phyloP scores from a whole-genome alignment of 2,113 vertebrate species.

The Urocynchramus pylzowi region DNA sequence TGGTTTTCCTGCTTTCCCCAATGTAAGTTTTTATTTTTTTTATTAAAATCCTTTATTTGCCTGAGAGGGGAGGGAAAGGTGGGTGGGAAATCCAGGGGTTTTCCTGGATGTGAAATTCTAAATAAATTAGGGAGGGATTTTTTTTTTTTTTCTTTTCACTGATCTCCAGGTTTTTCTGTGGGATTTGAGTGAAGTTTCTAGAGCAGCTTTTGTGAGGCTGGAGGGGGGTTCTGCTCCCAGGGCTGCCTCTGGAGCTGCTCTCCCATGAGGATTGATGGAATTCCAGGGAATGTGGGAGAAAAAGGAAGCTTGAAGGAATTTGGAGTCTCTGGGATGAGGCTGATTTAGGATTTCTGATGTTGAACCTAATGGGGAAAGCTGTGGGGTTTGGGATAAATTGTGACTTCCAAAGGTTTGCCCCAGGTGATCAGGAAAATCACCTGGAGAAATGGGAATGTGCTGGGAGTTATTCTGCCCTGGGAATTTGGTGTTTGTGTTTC shows the following conservation, averaged over 20 bases:
- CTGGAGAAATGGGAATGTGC: background rate
- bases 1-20: background rate
- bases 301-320: background rate
- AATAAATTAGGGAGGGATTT: background rate
- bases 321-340: background rate
- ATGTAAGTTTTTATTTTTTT: fast-evolving
- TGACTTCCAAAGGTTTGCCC: background rate
- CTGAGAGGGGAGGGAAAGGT: fast-evolving
- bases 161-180: background rate
- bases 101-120: background rate
- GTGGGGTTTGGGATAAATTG: fast-evolving
- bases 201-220: background rate
- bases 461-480: background rate
- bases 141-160: no score
- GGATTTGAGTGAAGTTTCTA: fast-evolving
- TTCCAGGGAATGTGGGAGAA: background rate
- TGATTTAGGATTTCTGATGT: fast-evolving
- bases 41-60: fast-evolving
- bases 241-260: fast-evolving
- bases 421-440: background rate
- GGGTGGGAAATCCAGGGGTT: fast-evolving
- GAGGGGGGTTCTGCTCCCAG: no score
- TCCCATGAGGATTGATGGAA: fast-evolving
- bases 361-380: fast-evolving
- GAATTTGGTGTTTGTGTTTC: background rate